phyloP scores from a whole-genome alignment of 2,113 vertebrate species.

The Hydrochoerus hydrochaeris region DNA sequence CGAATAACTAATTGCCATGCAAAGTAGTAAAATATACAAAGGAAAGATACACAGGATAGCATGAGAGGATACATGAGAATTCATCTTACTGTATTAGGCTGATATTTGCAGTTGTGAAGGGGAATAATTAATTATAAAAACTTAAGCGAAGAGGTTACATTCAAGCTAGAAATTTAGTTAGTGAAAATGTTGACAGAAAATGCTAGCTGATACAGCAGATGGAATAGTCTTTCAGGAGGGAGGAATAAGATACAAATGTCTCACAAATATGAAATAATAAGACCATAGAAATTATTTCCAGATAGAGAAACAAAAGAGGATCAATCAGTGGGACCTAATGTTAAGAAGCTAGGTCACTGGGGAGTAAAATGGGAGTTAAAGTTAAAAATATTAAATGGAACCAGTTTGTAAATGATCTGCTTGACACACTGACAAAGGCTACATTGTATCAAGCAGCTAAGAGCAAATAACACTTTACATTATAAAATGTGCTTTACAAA shows the following conservation, averaged over 20 bases:
- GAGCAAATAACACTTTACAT: background rate
- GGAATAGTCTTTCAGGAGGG: background rate
- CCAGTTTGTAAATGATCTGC: background rate
- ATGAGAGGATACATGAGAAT: background rate
- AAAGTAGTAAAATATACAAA: background rate
- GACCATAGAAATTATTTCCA: background rate
- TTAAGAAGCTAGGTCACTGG: background rate
- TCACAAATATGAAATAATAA: background rate
- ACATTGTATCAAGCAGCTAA: background rate
- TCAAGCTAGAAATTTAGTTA: conserved; percentile 40
- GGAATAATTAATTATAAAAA: background rate
- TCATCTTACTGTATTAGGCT: background rate
- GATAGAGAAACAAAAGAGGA: background rate
- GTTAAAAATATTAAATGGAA: background rate
- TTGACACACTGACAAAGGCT: background rate
- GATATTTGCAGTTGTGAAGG: background rate
- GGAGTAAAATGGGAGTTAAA: background rate
- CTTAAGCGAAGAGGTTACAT: background rate
- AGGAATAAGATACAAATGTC: background rate
- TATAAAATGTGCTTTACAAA: background rate
- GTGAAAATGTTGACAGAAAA: background rate
- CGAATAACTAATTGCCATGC: background rate
- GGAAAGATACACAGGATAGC: background rate
- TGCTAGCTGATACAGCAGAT: background rate
- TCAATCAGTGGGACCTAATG: background rate